Percentiles rank a stretch among this genome's conserved stretches.
Evolutionary conservation across 2,888 invertebrate genomes (phyloP).

Genomic region (Xestia xanthographa): DNA sequence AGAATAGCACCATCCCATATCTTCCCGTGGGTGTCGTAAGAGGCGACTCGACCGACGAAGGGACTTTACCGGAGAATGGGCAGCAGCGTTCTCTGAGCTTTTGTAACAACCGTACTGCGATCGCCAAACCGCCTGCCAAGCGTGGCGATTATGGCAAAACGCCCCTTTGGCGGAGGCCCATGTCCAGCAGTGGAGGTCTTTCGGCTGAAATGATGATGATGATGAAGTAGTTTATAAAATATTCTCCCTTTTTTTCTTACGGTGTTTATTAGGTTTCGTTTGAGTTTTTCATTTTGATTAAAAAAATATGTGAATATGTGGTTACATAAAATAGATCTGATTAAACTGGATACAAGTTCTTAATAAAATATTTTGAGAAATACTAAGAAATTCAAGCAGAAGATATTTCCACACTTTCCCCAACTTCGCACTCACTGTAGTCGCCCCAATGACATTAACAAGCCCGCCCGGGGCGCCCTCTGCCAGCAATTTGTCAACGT

Average conservation of each 20-base stretch:
- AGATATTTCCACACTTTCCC: conserved; percentile 16
- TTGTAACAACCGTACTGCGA: too few species aligned
- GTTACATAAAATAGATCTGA: neutral
- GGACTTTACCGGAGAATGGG: too few species aligned
- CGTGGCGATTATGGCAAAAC: too few species aligned
- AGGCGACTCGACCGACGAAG: too few species aligned
- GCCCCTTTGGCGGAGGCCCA: too few species aligned
- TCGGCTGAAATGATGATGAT: too few species aligned
- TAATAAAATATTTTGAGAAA: neutral
- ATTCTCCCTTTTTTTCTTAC: neutral
- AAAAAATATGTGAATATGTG: neutral
- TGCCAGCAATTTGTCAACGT: conserved; percentile 82
- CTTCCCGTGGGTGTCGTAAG: too few species aligned
- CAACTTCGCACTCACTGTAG: conserved; percentile 57
- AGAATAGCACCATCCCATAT: too few species aligned
- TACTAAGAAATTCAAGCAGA: neutral
- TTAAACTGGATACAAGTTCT: neutral
- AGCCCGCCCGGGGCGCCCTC: conserved; percentile 73
- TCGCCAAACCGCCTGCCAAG: too few species aligned
- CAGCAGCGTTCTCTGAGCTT: too few species aligned
- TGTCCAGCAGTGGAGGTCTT: too few species aligned
- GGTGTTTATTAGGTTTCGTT: neutral
- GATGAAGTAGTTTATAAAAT: too few species aligned
- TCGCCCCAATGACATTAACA: conserved; percentile 71
- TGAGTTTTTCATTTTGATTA: neutral